Conservation (phyloP, 2,113 vertebrate genomes). For the Grus americana region DNA sequence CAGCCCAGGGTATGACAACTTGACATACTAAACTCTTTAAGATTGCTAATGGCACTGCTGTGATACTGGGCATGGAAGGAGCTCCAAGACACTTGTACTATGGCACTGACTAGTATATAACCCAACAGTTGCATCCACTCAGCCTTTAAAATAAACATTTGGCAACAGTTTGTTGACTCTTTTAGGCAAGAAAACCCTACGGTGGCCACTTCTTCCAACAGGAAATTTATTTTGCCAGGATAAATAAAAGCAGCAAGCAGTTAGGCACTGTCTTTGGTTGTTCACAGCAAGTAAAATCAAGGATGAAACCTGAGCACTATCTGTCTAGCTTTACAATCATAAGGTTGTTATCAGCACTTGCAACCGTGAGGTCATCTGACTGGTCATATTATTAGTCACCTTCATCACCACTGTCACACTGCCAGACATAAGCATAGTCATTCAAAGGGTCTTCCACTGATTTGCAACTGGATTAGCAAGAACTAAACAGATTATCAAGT, state of each 20-base stretch:
- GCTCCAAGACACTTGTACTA: not conserved
- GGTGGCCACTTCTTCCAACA: not conserved
- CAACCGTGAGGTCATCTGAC: not conserved
- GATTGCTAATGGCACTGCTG: not conserved
- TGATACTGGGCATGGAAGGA: not conserved
- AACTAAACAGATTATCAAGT: constrained; percentile 36
- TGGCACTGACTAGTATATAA: not conserved
- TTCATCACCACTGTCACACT: not conserved
- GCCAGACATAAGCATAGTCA: not conserved
- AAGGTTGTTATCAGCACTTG: not conserved
- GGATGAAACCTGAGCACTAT: not conserved
- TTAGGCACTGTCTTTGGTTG: not conserved
- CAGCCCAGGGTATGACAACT: not conserved
- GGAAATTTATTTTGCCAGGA: not conserved
- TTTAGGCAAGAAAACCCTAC: not conserved
- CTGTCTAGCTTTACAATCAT: not conserved
- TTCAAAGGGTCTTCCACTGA: constrained; percentile 9
- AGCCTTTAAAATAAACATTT: not conserved
- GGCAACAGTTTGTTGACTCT: not conserved
- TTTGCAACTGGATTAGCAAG: constrained; percentile 37
- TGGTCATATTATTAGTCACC: not conserved
- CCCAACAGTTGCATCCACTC: not conserved
- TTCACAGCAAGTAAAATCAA: not conserved
- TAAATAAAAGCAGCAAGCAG: not conserved
- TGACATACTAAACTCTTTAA: not conserved